These are phyloP conservation scores for Drosophila nr. perissopoda DNA, from an alignment of 2,888 invertebrate species.

Conservation along the genomic window DNA sequence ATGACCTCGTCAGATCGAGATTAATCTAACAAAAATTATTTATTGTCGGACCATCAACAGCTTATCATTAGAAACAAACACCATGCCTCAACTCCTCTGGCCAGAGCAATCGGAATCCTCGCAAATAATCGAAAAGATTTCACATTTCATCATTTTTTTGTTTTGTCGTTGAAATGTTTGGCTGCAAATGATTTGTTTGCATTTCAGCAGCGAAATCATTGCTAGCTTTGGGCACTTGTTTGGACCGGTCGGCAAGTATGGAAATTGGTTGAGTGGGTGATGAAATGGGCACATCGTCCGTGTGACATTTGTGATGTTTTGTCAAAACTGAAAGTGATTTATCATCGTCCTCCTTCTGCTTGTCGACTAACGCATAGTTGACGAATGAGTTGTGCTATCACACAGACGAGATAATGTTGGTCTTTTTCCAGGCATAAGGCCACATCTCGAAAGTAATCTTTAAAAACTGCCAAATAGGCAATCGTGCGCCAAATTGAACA, in stretches of 20 bases:
- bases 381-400: conserved; percentile 50
- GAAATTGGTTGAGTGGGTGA: conserved; percentile 52
- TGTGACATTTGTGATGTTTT: conserved; percentile 74
- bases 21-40: conserved; percentile 26
- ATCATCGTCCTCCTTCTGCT: conserved; percentile 52
- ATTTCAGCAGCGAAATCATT: conserved; percentile 28
- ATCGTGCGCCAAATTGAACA: conserved; percentile 59
- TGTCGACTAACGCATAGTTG: conserved; percentile 31
- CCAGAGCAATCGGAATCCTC: neutral
- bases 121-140: conserved; percentile 27
- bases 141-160: conserved; percentile 12
- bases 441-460: conserved; percentile 29
- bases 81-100: neutral
- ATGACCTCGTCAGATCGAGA: conserved; percentile 24
- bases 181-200: conserved; percentile 64
- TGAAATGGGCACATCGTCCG: conserved; percentile 53
- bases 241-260: conserved; percentile 50
- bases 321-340: conserved; percentile 79
- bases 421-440: conserved; percentile 26
- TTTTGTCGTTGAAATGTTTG: conserved; percentile 49
- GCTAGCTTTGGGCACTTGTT: conserved; percentile 51
- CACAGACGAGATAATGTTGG: conserved; percentile 38
- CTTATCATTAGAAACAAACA: conserved; percentile 30
- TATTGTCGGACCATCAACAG: conserved; percentile 21
- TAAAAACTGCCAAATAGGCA: conserved; percentile 51